phyloP scores from a whole-genome alignment of 2,113 vertebrate species.

The Gallinago paraguaiae region DNA sequence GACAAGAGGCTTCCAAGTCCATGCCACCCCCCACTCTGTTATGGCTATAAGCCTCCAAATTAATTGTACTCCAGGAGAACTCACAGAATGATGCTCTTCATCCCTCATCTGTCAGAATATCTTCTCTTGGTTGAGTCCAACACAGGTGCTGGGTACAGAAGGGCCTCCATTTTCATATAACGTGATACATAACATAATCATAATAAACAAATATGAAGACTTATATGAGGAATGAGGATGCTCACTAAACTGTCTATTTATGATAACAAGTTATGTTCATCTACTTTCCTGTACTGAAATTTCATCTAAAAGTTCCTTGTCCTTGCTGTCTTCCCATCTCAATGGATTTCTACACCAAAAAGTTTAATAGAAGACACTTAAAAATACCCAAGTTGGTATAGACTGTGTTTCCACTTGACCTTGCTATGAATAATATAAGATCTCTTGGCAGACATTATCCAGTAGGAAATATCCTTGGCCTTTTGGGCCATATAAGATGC shows the following conservation, averaged over 20 bases:
- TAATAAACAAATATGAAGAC: not conserved
- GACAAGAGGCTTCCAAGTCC: not conserved
- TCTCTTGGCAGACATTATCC: not conserved
- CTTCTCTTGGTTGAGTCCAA: not conserved
- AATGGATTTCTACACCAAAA: not conserved
- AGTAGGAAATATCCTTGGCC: not conserved
- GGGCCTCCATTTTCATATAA: not conserved
- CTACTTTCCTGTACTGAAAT: not conserved
- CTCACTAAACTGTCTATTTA: not conserved
- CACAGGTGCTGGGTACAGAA: not conserved
- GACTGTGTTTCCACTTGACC: not conserved
- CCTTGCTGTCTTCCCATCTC: not conserved
- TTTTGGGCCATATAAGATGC: not conserved
- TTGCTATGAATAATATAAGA: not conserved
- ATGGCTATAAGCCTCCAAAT: not conserved
- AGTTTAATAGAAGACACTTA: not conserved
- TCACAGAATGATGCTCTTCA: not conserved
- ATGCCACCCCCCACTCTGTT: not conserved
- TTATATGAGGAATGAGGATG: not conserved
- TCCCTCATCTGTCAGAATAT: not conserved
- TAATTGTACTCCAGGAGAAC: not conserved
- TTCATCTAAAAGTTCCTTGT: not conserved
- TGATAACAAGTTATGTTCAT: not conserved
- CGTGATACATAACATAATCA: not conserved
- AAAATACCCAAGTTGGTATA: not conserved